phyloP scores from a whole-genome alignment of 2,888 invertebrate species.

The Rhimphoctona megacephalus region DNA sequence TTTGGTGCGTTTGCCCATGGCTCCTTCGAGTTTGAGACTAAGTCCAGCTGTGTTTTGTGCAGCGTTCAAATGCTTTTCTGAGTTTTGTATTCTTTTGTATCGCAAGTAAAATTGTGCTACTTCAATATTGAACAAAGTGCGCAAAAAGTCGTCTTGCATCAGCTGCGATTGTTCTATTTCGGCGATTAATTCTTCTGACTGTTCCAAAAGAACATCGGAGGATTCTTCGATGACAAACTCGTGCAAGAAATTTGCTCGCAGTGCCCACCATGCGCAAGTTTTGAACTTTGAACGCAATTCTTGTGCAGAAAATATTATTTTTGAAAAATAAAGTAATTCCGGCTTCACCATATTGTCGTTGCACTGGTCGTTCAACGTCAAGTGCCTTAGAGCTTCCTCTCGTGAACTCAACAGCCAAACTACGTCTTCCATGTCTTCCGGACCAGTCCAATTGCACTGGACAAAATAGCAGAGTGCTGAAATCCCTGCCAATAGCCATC shows the following conservation, averaged over 20 bases:
- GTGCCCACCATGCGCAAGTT: conserved; percentile 88
- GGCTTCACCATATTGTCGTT: conserved; percentile 79
- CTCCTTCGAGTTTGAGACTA: conserved; percentile 90
- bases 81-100: conserved; percentile 90
- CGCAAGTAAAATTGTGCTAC: conserved; percentile 89
- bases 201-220: conserved; percentile 88
- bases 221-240: conserved; percentile 92
- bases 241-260: conserved; percentile 90
- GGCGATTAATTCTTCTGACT: conserved; percentile 86
- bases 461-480: conserved; percentile 90
- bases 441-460: conserved; percentile 94
- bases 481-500: conserved; percentile 87
- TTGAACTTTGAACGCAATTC: conserved; percentile 84
- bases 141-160: conserved; percentile 72
- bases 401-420: conserved; percentile 73
- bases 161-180: conserved; percentile 66
- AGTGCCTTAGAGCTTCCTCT: conserved; percentile 78
- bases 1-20: conserved; percentile 95
- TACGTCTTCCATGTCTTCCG: conserved; percentile 84
- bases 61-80: conserved; percentile 88
- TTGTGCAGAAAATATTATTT: conserved; percentile 80
- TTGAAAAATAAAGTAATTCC: conserved; percentile 83
- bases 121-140: conserved; percentile 86
- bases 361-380: conserved; percentile 82
- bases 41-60: conserved; percentile 89